phyloP scores from a whole-genome alignment of 2,113 vertebrate genomes.

The Anarrhichthys ocellatus region DNA sequence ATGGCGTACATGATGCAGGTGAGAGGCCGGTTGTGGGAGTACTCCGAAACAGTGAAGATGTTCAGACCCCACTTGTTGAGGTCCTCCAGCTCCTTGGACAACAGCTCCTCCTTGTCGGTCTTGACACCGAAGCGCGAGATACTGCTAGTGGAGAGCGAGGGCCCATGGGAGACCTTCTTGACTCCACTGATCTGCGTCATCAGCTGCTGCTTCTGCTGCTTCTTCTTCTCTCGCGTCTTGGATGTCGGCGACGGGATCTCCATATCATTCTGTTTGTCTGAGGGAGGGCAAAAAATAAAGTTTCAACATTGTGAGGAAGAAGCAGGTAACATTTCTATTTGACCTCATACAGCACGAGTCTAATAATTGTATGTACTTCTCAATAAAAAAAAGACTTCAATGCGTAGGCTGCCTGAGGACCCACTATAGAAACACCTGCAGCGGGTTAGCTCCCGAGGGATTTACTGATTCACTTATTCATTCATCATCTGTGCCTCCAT shows the following conservation, averaged over 20 bases:
- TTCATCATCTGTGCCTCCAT: conserved; percentile 37
- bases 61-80: conserved; percentile 99
- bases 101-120: conserved; percentile 94
- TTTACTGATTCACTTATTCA: conserved; percentile 33
- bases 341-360: background rate
- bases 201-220: conserved; percentile 91
- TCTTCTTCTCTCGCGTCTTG: conserved; percentile 97
- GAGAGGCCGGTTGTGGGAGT: conserved; percentile 92
- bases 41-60: conserved; percentile 97
- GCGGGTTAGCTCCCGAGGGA: conserved; percentile 13
- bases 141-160: conserved; percentile 92
- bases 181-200: conserved; percentile 99
- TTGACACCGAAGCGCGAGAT: conserved; percentile 96
- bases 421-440: conserved; percentile 43
- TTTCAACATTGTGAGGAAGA: background rate
- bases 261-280: conserved; percentile 99
- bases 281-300: background rate
- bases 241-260: conserved; percentile 97
- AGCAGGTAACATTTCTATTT: background rate
- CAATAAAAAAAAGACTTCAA: background rate
- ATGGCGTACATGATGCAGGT: conserved; percentile 99
- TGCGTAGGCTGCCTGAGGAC: background rate
- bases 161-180: conserved; percentile 95
- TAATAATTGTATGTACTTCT: conserved; percentile 5
- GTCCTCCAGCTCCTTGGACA: conserved; percentile 98